Conservation (phyloP, 2,888 invertebrate species). For the Oligia fasciuncula region DNA sequence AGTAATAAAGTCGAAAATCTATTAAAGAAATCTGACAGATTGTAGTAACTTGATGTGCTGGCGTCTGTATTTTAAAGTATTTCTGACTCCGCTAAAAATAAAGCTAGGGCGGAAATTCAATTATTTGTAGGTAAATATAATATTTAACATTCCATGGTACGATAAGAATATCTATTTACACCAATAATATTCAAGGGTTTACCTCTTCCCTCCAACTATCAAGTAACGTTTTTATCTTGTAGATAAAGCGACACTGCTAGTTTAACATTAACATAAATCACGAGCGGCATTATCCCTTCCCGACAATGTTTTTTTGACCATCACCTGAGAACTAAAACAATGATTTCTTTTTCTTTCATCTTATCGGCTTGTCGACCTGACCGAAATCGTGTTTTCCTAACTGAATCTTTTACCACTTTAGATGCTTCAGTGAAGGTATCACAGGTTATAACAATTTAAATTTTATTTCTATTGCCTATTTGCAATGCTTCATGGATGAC, state of each 20-base stretch:
- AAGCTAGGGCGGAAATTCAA: not conserved
- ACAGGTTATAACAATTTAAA: not conserved
- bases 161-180: not conserved
- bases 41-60: no score
- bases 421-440: not conserved
- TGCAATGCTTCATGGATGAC: not conserved
- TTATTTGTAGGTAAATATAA: not conserved
- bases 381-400: slow-evolving; percentile 40
- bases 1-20: no score
- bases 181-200: slow-evolving; percentile 15
- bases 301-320: slow-evolving; percentile 49
- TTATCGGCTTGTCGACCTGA: slow-evolving; percentile 36
- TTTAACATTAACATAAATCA: slow-evolving; percentile 59
- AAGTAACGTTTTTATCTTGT: slow-evolving; percentile 28
- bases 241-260: slow-evolving; percentile 42
- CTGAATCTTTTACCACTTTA: slow-evolving; percentile 13
- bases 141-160: slow-evolving; percentile 6
- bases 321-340: slow-evolving; percentile 48
- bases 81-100: slow-evolving; percentile 17
- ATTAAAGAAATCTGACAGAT: no score
- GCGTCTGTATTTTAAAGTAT: slow-evolving; percentile 36
- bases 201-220: slow-evolving; percentile 18
- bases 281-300: slow-evolving; percentile 50
- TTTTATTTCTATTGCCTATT: not conserved
- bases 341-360: slow-evolving; percentile 47